Percentiles rank a stretch among this genome's conserved stretches.
Evolutionary conservation across 35 echinoderm and acorn worm genomes (phyloP).

Genomic region (Chiridota heheva): DNA sequence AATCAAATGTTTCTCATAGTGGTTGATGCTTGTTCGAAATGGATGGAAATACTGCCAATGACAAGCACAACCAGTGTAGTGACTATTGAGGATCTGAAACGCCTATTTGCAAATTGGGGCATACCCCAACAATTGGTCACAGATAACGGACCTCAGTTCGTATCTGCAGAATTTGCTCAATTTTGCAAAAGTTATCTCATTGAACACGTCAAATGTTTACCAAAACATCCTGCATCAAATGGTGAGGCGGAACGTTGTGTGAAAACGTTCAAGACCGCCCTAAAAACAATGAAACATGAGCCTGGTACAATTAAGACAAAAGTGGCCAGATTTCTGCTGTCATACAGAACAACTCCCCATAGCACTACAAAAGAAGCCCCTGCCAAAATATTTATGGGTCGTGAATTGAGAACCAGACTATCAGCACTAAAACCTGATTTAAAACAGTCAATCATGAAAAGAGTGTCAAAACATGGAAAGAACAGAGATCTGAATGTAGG

Average conservation of each 20-base stretch:
- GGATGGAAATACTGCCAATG: slow-evolving; percentile 35
- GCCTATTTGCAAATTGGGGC: slow-evolving; percentile 31
- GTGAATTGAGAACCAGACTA: slow-evolving; percentile 4
- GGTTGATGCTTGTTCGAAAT: slow-evolving; percentile 7
- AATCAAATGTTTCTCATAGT: slow-evolving; percentile 1
- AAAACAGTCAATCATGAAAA: slow-evolving; percentile 9
- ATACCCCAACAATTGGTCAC: slow-evolving; percentile 13
- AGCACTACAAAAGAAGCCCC: slow-evolving; percentile 7
- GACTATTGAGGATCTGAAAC: slow-evolving; percentile 31
- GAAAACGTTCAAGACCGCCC: slow-evolving; percentile 14
- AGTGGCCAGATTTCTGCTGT: slow-evolving; percentile 7
- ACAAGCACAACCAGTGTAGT: slow-evolving; percentile 23
- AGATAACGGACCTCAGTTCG: slow-evolving; percentile 51
- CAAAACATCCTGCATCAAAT: slow-evolving; percentile 1
- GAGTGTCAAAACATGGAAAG: background rate
- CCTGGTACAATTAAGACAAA: background rate
- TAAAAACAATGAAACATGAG: background rate
- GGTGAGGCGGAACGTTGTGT: slow-evolving; percentile 15
- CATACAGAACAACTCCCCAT: slow-evolving; percentile 19
- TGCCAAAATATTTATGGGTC: slow-evolving; percentile 17
- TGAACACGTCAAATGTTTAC: background rate
- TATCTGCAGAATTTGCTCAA: background rate
- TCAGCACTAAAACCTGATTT: slow-evolving; percentile 4
- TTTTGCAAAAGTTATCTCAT: background rate
- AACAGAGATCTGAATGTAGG: background rate